Base-by-base conservation (phyloP, 1,140 invertebrate species). In the Daktulosphaira vitifoliae region DNA sequence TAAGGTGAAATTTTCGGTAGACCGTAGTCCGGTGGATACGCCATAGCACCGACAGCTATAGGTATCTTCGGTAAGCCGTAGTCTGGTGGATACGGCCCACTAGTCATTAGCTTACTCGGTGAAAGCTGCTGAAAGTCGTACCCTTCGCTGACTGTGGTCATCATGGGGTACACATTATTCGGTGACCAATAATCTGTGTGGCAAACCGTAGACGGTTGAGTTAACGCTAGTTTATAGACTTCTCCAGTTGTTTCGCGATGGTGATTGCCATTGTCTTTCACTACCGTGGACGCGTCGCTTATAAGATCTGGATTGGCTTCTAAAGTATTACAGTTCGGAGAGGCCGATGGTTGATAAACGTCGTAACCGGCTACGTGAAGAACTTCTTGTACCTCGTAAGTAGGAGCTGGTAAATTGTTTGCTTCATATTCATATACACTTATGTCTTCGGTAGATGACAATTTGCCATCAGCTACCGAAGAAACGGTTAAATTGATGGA, bases 301-400 rank as follows among this genome's bases (percentile, higher is more conserved):
- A 88, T 84, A 70, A 88, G 75, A 74, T 88, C 85, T n/a, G 85
- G 85, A 74, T 87, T 87, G 72, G 84, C 84, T 70, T 87, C 84
- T 65, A 78, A 72, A 72, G 82, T 83, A 76, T 71, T 81, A 59
- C 11, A 71, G 71, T 53, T 68, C 51, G 53, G 51, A 70, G 72
- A 66, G 69, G 70, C 76, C 67, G 16, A 48, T 0, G 75, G 75
- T 1, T 73, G 72, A 22, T 67, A 74, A 69, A 71, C 18, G 4
- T 71, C 68, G 8, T 70, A 69, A n/a, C 68, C 70, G 26, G 68
- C 65, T 20, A 71, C 67, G 2, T 66, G 52, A 13, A 70, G 70
- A 37, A 73, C 66, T 1, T 62, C 56, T 23, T 48, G 42, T 1
- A 33, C 56, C 15, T 62, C 56, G 25, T 62, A 62, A 16, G 42